Evolutionary conservation across 2,113 vertebrate genomes (phyloP).

Genomic region (Rhodinocichla rosea): DNA sequence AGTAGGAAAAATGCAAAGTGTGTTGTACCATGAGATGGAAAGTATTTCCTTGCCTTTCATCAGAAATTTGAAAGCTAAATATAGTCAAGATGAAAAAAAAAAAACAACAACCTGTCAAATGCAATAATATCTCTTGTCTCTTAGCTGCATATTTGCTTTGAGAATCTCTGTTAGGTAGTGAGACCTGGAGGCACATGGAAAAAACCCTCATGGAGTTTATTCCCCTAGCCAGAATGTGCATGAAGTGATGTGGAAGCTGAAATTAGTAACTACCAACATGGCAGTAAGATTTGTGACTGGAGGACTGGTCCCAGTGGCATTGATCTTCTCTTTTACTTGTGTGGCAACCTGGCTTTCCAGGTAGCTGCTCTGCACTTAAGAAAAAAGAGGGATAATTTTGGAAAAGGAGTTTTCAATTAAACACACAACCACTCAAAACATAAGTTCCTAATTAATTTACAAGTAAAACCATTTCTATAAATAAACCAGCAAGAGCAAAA

Average conservation of each 20-base stretch:
- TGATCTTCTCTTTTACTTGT: neutral
- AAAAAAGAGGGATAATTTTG: neutral
- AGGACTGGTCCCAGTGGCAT: neutral
- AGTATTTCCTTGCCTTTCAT: neutral
- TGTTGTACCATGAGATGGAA: neutral
- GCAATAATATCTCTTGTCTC: neutral
- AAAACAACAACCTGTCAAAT: neutral
- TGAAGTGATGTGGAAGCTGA: neutral
- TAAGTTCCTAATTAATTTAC: neutral
- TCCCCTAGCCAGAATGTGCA: neutral
- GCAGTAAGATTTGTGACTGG: neutral
- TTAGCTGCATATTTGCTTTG: neutral
- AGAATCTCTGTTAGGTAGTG: neutral
- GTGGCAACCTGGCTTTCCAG: neutral
- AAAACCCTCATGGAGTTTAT: neutral
- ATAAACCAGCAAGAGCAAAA: neutral
- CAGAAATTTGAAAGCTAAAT: neutral
- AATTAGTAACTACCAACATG: neutral
- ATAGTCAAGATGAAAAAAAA: neutral
- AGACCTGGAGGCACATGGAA: neutral
- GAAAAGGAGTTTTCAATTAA: neutral
- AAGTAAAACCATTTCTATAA: neutral
- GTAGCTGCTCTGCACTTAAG: neutral
- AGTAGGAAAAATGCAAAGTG: neutral
- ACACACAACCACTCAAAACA: neutral